Conservation (phyloP, 1,140 invertebrate species). For the Ceratina calcarata region DNA sequence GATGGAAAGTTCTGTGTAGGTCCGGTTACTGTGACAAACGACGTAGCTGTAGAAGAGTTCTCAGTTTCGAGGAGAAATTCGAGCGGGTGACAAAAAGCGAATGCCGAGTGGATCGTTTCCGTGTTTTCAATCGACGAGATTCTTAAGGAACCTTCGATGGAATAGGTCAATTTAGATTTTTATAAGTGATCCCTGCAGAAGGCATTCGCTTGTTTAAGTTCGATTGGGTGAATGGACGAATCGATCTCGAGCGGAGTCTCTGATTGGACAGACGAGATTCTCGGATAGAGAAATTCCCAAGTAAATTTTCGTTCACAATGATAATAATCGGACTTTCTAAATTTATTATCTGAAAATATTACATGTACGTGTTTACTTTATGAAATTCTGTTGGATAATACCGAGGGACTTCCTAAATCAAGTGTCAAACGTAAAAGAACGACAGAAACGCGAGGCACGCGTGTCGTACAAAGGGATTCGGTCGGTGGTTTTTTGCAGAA, state of each 20-base stretch:
- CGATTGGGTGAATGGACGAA: too few relatives aligned
- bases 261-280: too few relatives aligned
- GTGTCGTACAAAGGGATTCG: slow-evolving; percentile 13
- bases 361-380: not conserved
- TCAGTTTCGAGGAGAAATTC: slow-evolving; percentile 23
- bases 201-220: too few relatives aligned
- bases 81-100: not conserved
- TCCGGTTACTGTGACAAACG: slow-evolving; percentile 5
- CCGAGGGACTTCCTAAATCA: not conserved
- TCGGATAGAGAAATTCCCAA: too few relatives aligned
- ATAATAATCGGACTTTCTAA: too few relatives aligned
- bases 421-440: slow-evolving; percentile 4
- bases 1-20: not conserved
- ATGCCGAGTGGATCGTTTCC: slow-evolving; percentile 15
- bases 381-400: too few relatives aligned
- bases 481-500: slow-evolving; percentile 1
- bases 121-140: not conserved
- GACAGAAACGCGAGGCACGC: not conserved
- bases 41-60: slow-evolving; percentile 2
- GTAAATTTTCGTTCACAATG: too few relatives aligned
- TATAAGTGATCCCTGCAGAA: too few relatives aligned
- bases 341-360: not conserved
- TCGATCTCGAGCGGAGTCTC: too few relatives aligned
- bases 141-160: not conserved
- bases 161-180: too few relatives aligned